Base-by-base conservation (phyloP, 2,797 vertebrate genomes). In the Sebastes itinus region DNA sequence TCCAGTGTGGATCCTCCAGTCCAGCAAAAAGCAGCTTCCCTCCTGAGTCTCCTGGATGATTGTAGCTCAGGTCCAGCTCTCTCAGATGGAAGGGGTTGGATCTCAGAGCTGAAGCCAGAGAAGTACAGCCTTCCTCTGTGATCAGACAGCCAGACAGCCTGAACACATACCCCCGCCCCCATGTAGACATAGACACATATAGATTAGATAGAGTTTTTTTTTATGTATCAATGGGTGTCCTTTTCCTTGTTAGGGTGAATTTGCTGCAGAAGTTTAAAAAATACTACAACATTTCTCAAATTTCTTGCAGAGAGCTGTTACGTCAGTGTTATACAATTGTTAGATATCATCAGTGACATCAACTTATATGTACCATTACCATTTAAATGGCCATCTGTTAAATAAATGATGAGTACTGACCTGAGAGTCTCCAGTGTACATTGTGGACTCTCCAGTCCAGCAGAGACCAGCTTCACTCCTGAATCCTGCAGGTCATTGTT, bases 91-190 rank as follows among this genome's bases (percentile, higher is more conserved):
- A 58, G 68, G 68, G 54, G 69, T 71, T 71, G 55, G 55, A 75
- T 2, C 1, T 63, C 30, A 77, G 33, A n/a, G 68, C 76, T 18
- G 68, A 71, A 11, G 52, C 49, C 60, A 78, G 68, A 58, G 4
- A 58, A 20, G 2, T 4, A 59, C 35, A 78, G 27, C 77, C 76
- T 32, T 64, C 13, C 20, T 23, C 14, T 67, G 69, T 66, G 38
- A 79, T 60, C 42, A 60, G 23, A 52, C 79, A 81, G 60, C 79
- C 79, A 11, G 79, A 71, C 25, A 81, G n/a, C 3, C 79, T 81
- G 25, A 13, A 76, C 7, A 25, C 22, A 63, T 32, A 63, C 7
- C 7, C 46, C 16, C 46, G 3, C 46, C 16, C 46, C 16, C 46
- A 20, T 20, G 16, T 20, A 0, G 16, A 49, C 46, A 49, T 18